Evolutionary conservation across 2,113 vertebrate genomes (phyloP), one percentile per base, ranked within the genome.

Genomic region (Hippocampus guttulatus): DNA sequence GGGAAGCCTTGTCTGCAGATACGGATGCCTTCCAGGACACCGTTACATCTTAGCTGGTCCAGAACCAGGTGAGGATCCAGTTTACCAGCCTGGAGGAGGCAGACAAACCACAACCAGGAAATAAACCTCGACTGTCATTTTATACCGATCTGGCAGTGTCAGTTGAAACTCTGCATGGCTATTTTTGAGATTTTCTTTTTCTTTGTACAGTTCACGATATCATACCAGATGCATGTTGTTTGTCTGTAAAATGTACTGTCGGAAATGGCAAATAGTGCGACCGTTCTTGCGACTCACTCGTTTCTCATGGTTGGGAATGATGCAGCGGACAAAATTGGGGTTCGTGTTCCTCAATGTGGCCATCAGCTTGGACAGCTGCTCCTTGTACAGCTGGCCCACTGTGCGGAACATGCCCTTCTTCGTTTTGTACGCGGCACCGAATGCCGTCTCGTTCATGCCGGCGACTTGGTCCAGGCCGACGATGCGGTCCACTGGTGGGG

Each of bases 321-420:
- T 98, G 90, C 97, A 99, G 85, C 97, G 96, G 33, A 99, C 96
- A 5, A 99, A 99, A 85, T 98, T 98, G 23, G 97, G 97, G 83
- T 99, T 99, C 75, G 97, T 98, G 92, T 98, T 98, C 23, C 97
- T 94, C 4, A 98, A 94, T 0, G 97, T 98, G 5, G 96, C 96
- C 97, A 98, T 98, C 69, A 98, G 91, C 74, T 98, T 98, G 49
- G 96, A 96, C 38, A 98, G 92, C 1, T 95, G 96, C 68, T 98
- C 97, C 80, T 98, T 98, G 91, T 98, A 98, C 49, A 98, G 94
- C 11, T 98, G 97, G 0, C 96, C 96, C 1, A 98, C 96, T 0
- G 96, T 98, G 11, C 96, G 95, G 64, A 98, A 98, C 96, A 98
- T 98, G 43, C 97, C 97, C 91, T 98, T 98, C 91, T 98, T 98